These are phyloP conservation scores for Psittacara wagleri DNA, from an alignment of 2,113 vertebrate species.

Conservation along the genomic window DNA sequence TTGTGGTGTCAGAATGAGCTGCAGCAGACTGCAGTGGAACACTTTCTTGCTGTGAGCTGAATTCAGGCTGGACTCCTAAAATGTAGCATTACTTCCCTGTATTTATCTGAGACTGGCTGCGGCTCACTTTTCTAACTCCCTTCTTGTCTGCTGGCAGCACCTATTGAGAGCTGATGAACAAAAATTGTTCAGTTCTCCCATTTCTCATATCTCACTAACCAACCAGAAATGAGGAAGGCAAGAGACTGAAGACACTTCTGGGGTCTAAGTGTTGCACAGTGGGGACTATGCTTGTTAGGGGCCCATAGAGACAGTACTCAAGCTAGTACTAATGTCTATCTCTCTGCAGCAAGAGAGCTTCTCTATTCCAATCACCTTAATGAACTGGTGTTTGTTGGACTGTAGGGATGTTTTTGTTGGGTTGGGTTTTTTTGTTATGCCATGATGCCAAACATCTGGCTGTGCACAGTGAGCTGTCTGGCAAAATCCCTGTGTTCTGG, in stretches of 20 bases:
- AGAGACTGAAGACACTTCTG: fast-evolving
- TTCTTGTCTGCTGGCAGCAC: background rate
- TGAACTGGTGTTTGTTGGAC: background rate
- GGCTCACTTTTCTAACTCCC: background rate
- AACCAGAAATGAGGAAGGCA: background rate
- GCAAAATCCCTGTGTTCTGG: background rate
- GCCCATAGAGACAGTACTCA: background rate
- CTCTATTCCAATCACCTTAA: background rate
- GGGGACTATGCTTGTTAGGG: background rate
- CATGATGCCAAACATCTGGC: background rate
- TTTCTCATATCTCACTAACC: background rate
- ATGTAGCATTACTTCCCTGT: background rate
- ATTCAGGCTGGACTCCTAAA: background rate
- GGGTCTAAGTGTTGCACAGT: background rate
- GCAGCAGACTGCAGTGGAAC: background rate
- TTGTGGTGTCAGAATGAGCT: background rate
- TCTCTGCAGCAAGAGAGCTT: background rate
- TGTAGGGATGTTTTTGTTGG: background rate
- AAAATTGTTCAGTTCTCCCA: background rate
- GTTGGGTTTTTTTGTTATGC: fast-evolving
- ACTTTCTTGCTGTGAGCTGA: background rate
- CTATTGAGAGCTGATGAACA: background rate
- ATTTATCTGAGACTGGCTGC: background rate
- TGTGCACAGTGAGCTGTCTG: background rate
- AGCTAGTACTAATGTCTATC: background rate